Evolutionary conservation across 2,113 vertebrate genomes (phyloP).

Genomic region (Xenus cinereus): DNA sequence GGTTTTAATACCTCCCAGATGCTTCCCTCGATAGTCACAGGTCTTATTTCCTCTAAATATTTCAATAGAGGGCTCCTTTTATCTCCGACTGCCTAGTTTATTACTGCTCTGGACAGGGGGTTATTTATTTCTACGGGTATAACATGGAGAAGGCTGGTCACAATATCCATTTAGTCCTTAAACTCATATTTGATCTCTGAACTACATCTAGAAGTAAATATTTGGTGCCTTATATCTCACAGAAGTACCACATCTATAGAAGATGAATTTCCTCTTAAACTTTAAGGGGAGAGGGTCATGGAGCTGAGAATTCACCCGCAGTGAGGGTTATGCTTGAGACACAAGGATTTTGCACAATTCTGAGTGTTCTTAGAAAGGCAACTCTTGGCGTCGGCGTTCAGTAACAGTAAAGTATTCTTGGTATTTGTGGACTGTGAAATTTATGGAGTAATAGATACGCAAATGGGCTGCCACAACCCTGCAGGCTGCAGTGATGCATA

Average conservation of each 20-base stretch:
- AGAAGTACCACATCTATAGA: neutral
- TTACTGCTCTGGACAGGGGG: neutral
- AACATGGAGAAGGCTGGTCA: fast-evolving
- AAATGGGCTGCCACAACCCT: neutral
- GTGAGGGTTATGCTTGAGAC: neutral
- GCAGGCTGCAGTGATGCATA: neutral
- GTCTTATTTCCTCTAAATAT: neutral
- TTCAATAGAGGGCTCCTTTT: neutral
- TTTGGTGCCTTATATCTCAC: neutral
- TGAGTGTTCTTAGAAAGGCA: neutral
- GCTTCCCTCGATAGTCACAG: neutral
- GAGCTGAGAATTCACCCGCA: neutral
- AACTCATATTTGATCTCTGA: neutral
- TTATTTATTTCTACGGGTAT: neutral
- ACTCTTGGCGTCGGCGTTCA: neutral
- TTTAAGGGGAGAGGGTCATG: neutral
- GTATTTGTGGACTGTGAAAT: neutral
- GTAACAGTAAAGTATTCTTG: neutral
- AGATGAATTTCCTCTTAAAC: neutral
- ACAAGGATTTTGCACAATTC: neutral
- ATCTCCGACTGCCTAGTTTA: fast-evolving
- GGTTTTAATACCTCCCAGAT: neutral
- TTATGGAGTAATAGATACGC: neutral
- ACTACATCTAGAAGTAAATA: neutral
- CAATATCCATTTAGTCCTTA: neutral